Base-by-base conservation (phyloP, 1,140 invertebrate genomes). In the Cecropterus lyciades region DNA sequence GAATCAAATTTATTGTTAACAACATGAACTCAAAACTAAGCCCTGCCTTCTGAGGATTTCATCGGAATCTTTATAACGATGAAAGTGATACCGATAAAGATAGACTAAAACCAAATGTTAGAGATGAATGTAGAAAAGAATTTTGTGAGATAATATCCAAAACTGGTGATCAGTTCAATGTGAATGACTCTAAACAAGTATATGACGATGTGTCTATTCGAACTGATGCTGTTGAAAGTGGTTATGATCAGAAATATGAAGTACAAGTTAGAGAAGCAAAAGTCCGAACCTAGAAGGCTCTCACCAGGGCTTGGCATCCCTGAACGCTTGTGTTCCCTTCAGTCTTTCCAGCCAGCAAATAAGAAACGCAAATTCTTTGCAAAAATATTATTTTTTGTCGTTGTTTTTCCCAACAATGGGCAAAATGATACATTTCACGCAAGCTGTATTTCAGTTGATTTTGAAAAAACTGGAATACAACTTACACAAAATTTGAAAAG, bases 281-380 rank as follows among this genome's bases (percentile, higher is more conserved):
- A 89, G 70, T 89, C 75, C 87, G 89, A 92, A 92, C 89, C 89
- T 92, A 92, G 79, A 88, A 84, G 86, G 87, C 85, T 89, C 92
- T 93, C 91, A 93, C 92, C 92, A 93, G 89, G 92, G 92, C 85
- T 91, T 92, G 74, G 91, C 89, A 91, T 93, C 91, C 89, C 90
- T 89, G 89, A 87, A 91, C 88, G 91, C 89, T 85, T 91, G 89
- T 77, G 91, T 92, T 87, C 91, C 87, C 82, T 92, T 92, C 85
- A 91, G 89, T 87, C 92, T 92, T 87, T 82, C 79, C 84, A 89
- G 87, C 82, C 82, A 89, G 88, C 89, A 92, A 90, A 89, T 90
- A 89, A 90, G 85, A 91, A 92, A 92, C 71, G 85, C 79, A 88
- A 79, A 90, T 69, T 78, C 84, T 92, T 92, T 92, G 89, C 88